A percentile compares a stretch with the other conserved stretches of the same genome.
These are phyloP conservation scores for Acanthochromis polyacanthus DNA, from an alignment of 2,113 vertebrate genomes.

Conservation along the genomic window DNA sequence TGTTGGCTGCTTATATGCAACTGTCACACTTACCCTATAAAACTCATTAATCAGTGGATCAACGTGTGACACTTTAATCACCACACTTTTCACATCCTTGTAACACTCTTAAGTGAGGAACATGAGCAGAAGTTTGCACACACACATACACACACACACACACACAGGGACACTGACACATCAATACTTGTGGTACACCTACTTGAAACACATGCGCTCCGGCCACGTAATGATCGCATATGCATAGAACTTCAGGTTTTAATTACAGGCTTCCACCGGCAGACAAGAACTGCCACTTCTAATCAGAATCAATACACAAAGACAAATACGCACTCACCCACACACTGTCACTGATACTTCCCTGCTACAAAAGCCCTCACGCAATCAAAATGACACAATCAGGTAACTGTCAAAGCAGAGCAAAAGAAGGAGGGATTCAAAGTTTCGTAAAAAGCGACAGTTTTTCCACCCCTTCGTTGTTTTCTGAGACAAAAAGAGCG, in stretches of 20 bases:
- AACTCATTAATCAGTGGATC: conserved; percentile 47
- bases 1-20: conserved; percentile 1
- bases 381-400: conserved; percentile 53
- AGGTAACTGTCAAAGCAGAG: conserved; percentile 27
- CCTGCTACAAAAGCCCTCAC: conserved; percentile 23
- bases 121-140: not conserved
- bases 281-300: conserved; percentile 54
- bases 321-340: conserved; percentile 44
- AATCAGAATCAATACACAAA: conserved; percentile 50
- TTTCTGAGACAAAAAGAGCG: not conserved
- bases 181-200: not conserved
- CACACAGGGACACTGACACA: conserved; percentile 3
- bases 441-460: not conserved
- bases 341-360: conserved; percentile 46
- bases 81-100: conserved; percentile 14
- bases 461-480: not conserved
- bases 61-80: conserved; percentile 53
- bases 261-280: conserved; percentile 63
- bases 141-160: not conserved
- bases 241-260: conserved; percentile 46
- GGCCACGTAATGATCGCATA: conserved; percentile 31
- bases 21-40: conserved; percentile 29
- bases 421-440: conserved; percentile 7
- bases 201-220: conserved; percentile 6
- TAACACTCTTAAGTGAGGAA: not conserved